Base-by-base conservation (phyloP, 2,797 vertebrate genomes). In the Melanogrammus aeglefinus region DNA sequence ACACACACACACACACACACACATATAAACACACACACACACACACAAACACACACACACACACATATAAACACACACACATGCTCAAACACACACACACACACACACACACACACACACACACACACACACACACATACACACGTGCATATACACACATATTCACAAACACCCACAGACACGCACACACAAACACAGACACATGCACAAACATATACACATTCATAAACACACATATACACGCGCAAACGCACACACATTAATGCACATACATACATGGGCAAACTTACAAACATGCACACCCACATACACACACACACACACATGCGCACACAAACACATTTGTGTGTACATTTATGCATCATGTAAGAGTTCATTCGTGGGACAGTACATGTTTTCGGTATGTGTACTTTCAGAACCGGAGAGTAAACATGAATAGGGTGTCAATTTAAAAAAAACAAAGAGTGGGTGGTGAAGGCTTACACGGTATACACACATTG, bases 101-200 rank as follows among this genome's bases (percentile, higher is more conserved):
- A 12, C 66, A 27, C 24, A 27, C 24, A 12, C 66, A 27, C 0
- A 69, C n/a, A 27, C 66, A 29, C 24, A 13, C 5, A 9, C 18
- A 69, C 63, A 69, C 66, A 27, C 66, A 27, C 66, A 27, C 66
- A 27, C 66, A 27, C 24, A 27, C 66, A 27, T 0, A 69, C n/a
- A 27, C 66, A 29, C 24, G 14, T 0, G 18, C 57, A 63, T 2
- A 63, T n/a, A 27, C 66, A 27, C 66, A 27, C 66, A 27, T 24
- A 27, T n/a, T 27, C n/a, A 27, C 66, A 12, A n/a, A 27, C 66
- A 69, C 66, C 4, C 66, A 69, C 66, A 8, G 16, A 63, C 14
- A 63, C 3, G 9, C 63, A 82, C 79, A 70, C 66, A 70, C 66
- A 31, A 24, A 70, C n/a, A 21, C 73, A 29, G 27, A 29, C 66